These are phyloP conservation scores for Scatophagus argus DNA, from an alignment of 2,113 vertebrate genomes.

Conservation along the genomic window DNA sequence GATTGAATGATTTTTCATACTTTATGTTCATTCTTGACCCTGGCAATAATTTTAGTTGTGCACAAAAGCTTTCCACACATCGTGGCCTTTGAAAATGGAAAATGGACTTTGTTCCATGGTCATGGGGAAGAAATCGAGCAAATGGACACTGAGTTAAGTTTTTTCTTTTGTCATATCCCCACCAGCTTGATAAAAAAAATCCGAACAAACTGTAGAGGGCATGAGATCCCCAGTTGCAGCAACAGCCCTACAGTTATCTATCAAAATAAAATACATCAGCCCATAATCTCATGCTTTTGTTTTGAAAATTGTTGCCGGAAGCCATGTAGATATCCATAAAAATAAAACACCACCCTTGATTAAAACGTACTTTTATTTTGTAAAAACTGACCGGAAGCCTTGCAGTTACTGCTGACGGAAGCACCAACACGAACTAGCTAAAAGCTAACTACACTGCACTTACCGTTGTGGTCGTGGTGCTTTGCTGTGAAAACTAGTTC, in stretches of 20 bases:
- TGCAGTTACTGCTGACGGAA: not conserved
- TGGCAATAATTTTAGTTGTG: too few species aligned
- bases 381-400: constrained; percentile 46
- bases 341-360: not conserved
- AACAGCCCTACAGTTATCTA: not conserved
- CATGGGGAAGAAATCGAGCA: not conserved
- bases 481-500: not conserved
- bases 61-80: not conserved
- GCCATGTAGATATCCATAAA: not conserved
- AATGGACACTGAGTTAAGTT: not conserved
- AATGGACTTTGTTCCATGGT: not conserved
- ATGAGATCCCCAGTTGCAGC: not conserved
- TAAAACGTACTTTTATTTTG: constrained; percentile 34
- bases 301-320: constrained; percentile 18
- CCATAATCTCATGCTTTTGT: constrained; percentile 19
- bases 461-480: too few species aligned
- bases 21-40: too few species aligned
- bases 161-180: not conserved
- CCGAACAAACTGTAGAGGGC: too few species aligned
- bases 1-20: too few species aligned
- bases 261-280: not conserved
- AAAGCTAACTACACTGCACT: not conserved
- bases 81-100: not conserved
- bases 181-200: not conserved
- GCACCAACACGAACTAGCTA: not conserved